Percentiles rank a stretch among this genome's conserved stretches.
phyloP scores from a whole-genome alignment of 2,888 invertebrate species.

The Ametastegia equiseti region DNA sequence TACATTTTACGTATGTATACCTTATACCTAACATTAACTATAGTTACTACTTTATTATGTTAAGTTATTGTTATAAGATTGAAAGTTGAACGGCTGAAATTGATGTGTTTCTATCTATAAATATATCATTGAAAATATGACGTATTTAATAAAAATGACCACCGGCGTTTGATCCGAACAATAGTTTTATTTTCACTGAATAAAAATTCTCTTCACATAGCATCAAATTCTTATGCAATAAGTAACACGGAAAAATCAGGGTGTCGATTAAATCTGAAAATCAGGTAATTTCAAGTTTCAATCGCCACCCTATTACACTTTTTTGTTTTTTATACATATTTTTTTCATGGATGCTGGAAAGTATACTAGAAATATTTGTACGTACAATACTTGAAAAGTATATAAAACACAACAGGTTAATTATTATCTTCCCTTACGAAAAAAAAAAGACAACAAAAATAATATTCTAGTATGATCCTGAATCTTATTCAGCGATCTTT shows the following conservation, averaged over 20 bases:
- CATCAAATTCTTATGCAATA: not conserved
- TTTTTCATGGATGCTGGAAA: not conserved
- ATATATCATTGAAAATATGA: not conserved
- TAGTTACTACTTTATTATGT: conserved; percentile 1
- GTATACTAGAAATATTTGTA: not conserved
- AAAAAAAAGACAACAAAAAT: not conserved
- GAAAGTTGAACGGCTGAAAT: conserved; percentile 5
- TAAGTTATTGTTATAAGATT: conserved; percentile 28
- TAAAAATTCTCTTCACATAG: not conserved
- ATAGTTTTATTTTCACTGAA: conserved; percentile 13
- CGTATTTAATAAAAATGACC: conserved; percentile 32
- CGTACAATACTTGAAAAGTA: not conserved
- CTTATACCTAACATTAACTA: conserved; percentile 48
- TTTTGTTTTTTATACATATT: too few relatives aligned
- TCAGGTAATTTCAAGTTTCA: too few relatives aligned
- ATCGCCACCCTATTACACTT: too few relatives aligned
- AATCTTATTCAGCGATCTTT: not conserved
- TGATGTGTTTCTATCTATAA: not conserved
- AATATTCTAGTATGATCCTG: not conserved
- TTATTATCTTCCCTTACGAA: not conserved
- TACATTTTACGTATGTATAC: too few relatives aligned
- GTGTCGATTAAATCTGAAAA: too few relatives aligned
- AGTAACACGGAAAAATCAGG: too few relatives aligned
- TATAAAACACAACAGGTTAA: not conserved
- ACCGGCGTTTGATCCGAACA: conserved; percentile 10